Percentiles rank a stretch among this genome's conserved stretches.
phyloP scores from a whole-genome alignment of 1,140 invertebrate genomes.

The Saccostrea echinata region DNA sequence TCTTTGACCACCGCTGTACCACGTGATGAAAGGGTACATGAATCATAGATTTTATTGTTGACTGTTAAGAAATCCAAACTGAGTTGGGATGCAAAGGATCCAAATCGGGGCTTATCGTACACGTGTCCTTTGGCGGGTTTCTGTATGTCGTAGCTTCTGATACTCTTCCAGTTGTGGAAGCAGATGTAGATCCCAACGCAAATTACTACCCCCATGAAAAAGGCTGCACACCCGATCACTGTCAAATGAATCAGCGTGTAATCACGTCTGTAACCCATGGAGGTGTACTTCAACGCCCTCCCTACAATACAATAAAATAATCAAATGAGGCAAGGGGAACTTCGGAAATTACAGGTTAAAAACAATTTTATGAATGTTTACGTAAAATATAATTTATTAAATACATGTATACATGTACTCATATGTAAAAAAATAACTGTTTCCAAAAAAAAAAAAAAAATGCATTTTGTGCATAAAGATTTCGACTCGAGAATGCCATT shows the following conservation, averaged over 20 bases:
- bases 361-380: no score
- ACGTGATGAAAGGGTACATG: constrained; percentile 46
- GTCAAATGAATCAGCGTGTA: constrained; percentile 64
- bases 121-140: constrained; percentile 48
- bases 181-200: constrained; percentile 65
- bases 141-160: constrained; percentile 52
- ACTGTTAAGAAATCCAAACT: constrained; percentile 61
- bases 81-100: constrained; percentile 57
- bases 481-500: not conserved
- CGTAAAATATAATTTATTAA: no score
- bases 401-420: no score
- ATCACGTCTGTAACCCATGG: constrained; percentile 9
- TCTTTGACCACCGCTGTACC: constrained; percentile 24
- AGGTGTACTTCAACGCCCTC: not conserved
- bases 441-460: no score
- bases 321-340: no score
- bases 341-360: no score
- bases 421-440: no score
- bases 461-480: no score
- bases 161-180: constrained; percentile 57
- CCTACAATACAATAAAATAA: constrained; percentile 9
- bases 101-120: constrained; percentile 50
- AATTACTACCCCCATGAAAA: constrained; percentile 66
- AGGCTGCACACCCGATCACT: constrained; percentile 60
- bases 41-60: constrained; percentile 58